Evolutionary conservation across 2,113 vertebrate species (phyloP), one percentile per base, ranked within the genome.

Genomic region (Pelecanus crispus): DNA sequence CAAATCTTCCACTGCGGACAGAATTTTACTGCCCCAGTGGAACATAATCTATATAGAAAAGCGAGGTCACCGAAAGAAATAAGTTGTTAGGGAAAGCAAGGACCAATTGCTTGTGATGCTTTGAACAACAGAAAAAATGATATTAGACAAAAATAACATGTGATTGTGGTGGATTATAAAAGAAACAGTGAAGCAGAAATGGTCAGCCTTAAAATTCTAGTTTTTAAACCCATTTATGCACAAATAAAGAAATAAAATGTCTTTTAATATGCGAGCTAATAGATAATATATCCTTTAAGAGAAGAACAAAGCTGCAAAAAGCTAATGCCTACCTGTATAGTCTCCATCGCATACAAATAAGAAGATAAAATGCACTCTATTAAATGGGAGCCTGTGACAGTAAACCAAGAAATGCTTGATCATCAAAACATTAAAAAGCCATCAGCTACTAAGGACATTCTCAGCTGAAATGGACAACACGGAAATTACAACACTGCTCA

Each of bases 361-460:
- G 5, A 88, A 75, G 44, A 75, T 67, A 81, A 92, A 83, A 92
- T 16, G 44, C 19, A 52, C 13, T 92, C 32, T 67, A 44, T 71
- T 81, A 87, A 80, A 56, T 29, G 19, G 25, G 10, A 90, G 26
- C 38, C 53, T 82, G 42, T 82, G 58, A 87, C 40, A 92, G 47
- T 72, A 75, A 75, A 79, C 52, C 31, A 93, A 63, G n/a, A 71
- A 87, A 75, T 4, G 12, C 40, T 85, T 59, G 44, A 90, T 90
- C 92, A 94, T 82, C 65, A 91, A 75, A 91, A 87, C 44, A 72
- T 65, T 87, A 85, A 94, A 89, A 96, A 79, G 8, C 14, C 18
- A 52, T 72, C 56, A 91, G 52, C 72, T 79, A 34, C 24, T 59
- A 71, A 85, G 7, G 47, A 65, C 44, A 74, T 68, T 36, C 56